phyloP scores from a whole-genome alignment of 2,888 invertebrate genomes.

The Tetragnatha montana region DNA sequence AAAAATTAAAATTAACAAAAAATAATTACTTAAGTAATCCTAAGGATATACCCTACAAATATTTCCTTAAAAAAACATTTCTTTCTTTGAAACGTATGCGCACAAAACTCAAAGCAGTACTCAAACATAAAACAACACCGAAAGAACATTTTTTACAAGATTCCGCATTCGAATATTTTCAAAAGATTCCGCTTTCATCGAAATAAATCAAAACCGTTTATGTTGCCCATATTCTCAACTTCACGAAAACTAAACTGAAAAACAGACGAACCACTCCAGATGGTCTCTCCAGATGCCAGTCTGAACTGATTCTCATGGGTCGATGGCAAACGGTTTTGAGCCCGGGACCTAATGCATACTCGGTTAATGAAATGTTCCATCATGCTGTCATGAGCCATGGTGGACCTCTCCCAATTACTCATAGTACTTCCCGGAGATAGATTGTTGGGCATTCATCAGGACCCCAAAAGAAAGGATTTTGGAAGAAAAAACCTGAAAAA shows the following conservation, averaged over 20 bases:
- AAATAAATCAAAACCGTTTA: slow-evolving; percentile 13
- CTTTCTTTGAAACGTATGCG: no score
- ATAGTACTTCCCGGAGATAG: slow-evolving; percentile 42
- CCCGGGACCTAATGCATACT: slow-evolving; percentile 41
- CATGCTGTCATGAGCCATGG: slow-evolving; percentile 45
- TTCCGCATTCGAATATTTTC: background rate
- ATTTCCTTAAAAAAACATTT: no score
- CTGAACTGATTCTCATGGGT: slow-evolving; percentile 36
- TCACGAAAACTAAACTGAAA: background rate
- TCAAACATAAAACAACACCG: background rate
- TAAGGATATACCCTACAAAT: no score
- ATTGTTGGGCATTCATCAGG: slow-evolving; percentile 50
- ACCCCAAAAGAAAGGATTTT: background rate
- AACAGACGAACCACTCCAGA: background rate
- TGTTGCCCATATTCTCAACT: background rate
- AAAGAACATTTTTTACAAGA: background rate
- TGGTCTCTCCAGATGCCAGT: slow-evolving; percentile 27
- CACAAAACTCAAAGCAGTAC: background rate
- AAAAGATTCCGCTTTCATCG: background rate
- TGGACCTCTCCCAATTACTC: slow-evolving; percentile 47
- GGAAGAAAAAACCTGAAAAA: no score
- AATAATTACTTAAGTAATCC: no score
- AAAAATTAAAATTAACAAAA: no score
- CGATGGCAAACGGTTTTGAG: slow-evolving; percentile 22
- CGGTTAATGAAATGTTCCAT: slow-evolving; percentile 60